Base-by-base conservation (phyloP, 2,113 vertebrate genomes). In the Labeo catla region DNA sequence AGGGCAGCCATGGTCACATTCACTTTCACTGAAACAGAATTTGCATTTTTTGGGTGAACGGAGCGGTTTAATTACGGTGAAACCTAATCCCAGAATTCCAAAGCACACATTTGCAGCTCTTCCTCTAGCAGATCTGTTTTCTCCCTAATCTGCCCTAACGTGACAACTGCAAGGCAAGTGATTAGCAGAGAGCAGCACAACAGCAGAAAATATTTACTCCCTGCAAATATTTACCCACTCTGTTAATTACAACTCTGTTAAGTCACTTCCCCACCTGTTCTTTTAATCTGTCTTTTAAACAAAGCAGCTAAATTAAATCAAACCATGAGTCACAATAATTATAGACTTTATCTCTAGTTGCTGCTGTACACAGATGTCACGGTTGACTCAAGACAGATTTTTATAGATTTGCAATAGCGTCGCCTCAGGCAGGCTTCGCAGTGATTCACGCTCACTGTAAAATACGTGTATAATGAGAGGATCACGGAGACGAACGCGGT, bases 211-310 rank as follows among this genome's bases (percentile, higher is more conserved):
- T 57, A 45, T 87, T 19, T 83, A 54, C 80, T 72, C 8, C 47
- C 80, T 36, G 19, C 81, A 82, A 81, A 83, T 83, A 80, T 88
- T 57, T 86, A 79, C 76, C 77, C 36, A 1, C 73, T 39, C 28
- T 19, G 36, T 16, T 52, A 84, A 84, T 88, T 88, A 83, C 79
- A 76, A 63, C 79, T 82, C 36, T 83, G 78, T 63, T 83, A 81
- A 86, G 52, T 79, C 65, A 80, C 57, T 85, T 86, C 76, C 34
- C 66, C 81, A 88, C 84, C 84, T 88, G 87, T 80, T 84, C 73
- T 70, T 76, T 73, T 28, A 76, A 81, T 76, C 76, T 39, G 61
- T 34, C 39, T 74, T 50, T 76, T 85, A 19, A 83, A 65, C 16
- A 77, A 84, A 83, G 63, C 70, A 65, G n/a, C 70, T 59, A 81